Evolutionary conservation across 2,113 vertebrate genomes (phyloP), one percentile per base, ranked within the genome.

Genomic region (Sceloporus undulatus): DNA sequence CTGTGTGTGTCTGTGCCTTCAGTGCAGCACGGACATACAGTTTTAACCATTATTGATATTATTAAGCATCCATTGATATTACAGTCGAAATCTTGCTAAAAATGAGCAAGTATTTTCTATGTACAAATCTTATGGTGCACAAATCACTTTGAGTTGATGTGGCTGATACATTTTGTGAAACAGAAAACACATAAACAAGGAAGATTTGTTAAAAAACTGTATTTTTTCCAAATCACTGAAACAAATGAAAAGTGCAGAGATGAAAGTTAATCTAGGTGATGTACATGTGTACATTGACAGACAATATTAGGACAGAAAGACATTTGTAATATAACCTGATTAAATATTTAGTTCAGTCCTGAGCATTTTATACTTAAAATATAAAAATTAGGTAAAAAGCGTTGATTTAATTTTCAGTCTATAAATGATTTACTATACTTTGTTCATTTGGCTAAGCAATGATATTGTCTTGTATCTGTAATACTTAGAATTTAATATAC

Each of bases 331-430:
- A 95, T 95, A 96, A 96, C 96, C 96, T 96, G 96, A 97, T 96
- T 96, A 97, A 96, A 96, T 97, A 97, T 95, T 96, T 96, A 97
- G 97, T 97, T 97, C 96, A 97, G 96, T 97, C 96, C 97, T 97
- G 97, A 97, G 96, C 95, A 96, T 96, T 96, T 96, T 90, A 96
- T 95, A 96, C 92, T 97, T 96, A 96, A 71, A 94, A 96, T 93
- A 96, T 90, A 96, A 91, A 83, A 94, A 95, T 81, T 95, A 85
- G 74, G n/a, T 84, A 93, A 90, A 91, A 96, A 93, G 62, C 87
- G 91, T 95, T 82, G 94, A 95, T 90, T 92, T 96, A 90, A 96
- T 95, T 96, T 97, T 89, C 89, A 84, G 94, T 92, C 89, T 95
- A 92, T 91, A 93, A 82, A 92, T 85, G 85, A 88, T 91, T 93